These are phyloP conservation scores for Percina caprodes DNA, from an alignment of 2,113 vertebrate species.

Conservation along the genomic window DNA sequence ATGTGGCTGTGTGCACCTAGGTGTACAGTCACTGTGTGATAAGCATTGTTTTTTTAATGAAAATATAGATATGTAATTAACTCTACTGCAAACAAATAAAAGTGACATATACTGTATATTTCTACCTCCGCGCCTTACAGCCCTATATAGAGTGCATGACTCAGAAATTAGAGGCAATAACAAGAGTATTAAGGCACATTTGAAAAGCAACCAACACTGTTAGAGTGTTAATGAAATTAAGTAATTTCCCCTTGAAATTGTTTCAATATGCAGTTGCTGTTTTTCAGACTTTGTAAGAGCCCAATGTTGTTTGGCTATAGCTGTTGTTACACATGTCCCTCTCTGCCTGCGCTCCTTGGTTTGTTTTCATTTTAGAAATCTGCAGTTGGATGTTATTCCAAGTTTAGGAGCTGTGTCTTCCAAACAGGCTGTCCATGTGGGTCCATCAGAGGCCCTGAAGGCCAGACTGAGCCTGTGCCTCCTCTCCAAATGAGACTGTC, in stretches of 20 bases:
- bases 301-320: not conserved
- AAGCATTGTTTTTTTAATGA: not conserved
- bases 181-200: not conserved
- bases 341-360: not conserved
- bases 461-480: not conserved
- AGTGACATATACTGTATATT: not conserved
- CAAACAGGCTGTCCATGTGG: not conserved
- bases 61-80: slow-evolving; percentile 6
- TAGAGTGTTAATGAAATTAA: not conserved
- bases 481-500: not conserved
- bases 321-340: not conserved
- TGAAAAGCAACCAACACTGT: not conserved
- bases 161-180: slow-evolving; percentile 13
- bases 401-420: not conserved
- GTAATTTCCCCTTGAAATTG: not conserved
- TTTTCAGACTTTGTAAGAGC: not conserved
- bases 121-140: slow-evolving; percentile 18
- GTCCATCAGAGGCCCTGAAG: not conserved
- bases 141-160: slow-evolving; percentile 2
- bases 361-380: not conserved
- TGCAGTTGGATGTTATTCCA: not conserved
- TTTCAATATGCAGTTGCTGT: not conserved
- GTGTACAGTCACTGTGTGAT: not conserved
- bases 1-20: not conserved
- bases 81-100: slow-evolving; percentile 9